Evolutionary conservation across 2,113 vertebrate genomes (phyloP).

Genomic region (Irena cyanogastra): DNA sequence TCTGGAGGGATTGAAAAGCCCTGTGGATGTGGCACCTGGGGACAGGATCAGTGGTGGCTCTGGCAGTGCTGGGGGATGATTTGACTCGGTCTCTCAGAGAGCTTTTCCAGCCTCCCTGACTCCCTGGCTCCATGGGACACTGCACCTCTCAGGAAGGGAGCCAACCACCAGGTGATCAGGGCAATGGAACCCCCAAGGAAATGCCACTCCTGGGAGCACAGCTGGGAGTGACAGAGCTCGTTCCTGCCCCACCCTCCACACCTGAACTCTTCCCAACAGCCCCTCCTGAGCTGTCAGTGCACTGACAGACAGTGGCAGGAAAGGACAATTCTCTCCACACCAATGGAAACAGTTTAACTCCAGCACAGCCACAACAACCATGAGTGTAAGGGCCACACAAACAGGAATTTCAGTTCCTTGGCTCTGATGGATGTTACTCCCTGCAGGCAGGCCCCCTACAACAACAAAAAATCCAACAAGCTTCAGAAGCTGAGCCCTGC

Average conservation of each 20-base stretch:
- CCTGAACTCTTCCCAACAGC: background rate
- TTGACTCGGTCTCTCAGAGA: background rate
- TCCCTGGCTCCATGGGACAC: rapidly evolving
- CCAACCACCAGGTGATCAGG: background rate
- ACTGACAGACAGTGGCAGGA: rapidly evolving
- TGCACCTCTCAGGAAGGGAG: background rate
- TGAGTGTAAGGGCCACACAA: background rate
- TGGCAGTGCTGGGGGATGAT: background rate
- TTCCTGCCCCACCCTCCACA: background rate
- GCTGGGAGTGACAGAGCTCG: rapidly evolving
- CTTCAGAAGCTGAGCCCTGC: rapidly evolving
- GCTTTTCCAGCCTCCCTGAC: background rate
- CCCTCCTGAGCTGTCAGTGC: rapidly evolving
- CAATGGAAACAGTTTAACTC: rapidly evolving
- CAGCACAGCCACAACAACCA: rapidly evolving
- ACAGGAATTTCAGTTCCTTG: background rate
- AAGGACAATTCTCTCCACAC: background rate
- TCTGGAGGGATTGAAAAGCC: background rate
- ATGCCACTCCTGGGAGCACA: background rate
- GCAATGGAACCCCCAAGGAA: background rate
- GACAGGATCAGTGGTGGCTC: background rate
- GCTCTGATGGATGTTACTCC: background rate
- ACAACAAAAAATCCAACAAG: background rate
- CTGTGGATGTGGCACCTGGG: background rate
- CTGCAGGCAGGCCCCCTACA: background rate